Base-by-base conservation (phyloP, 2,113 vertebrate species). In the Dicrurus megarhynchus region DNA sequence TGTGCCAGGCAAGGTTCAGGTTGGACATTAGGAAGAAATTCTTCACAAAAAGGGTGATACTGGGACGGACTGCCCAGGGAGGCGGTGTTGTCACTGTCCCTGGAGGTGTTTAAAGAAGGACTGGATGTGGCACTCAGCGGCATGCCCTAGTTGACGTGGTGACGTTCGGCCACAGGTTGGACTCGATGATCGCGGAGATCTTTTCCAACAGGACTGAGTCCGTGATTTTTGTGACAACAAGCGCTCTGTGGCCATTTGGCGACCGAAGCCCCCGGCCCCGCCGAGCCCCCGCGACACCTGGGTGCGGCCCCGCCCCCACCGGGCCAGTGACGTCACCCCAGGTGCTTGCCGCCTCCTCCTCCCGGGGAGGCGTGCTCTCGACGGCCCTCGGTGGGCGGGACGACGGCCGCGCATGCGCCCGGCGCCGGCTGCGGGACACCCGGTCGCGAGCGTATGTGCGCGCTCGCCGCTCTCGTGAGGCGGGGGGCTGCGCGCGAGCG, bases 381-480 rank as follows among this genome's bases (percentile, higher is more conserved):
- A 5, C 24, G 1, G n/a, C 27, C 14, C n/a, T 10, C 11, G 37
- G 37, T 7, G 65, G 93, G 92, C 59, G 86, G 83, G 10, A 19
- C 16, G 10, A 3, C 6, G 4, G 4, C 5, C 7, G 87, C 98
- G 98, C 98, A 97, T 97, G 98, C 98, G 97, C 87, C 3, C 3
- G 47, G 57, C 49, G 53, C 46, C 89, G 50, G 68, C 42, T 64
- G 69, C 59, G 41, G 88, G 90, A 85, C 44, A 37, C 71, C 63
- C 84, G 73, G 47, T 69, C 19, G 92, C 17, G 73, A 93, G 95
- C 49, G 78, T 89, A 93, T 96, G 92, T 73, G 82, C 22, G 42
- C 63, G 57, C 37, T 13, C 17, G 92, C n/a, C 4, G 87, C 87
- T 92, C 11, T 39, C 42, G 64, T 16, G 71, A 39, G 77, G 91